phyloP scores from a whole-genome alignment of 2,888 invertebrate species.

The Drosophila fungiperda region DNA sequence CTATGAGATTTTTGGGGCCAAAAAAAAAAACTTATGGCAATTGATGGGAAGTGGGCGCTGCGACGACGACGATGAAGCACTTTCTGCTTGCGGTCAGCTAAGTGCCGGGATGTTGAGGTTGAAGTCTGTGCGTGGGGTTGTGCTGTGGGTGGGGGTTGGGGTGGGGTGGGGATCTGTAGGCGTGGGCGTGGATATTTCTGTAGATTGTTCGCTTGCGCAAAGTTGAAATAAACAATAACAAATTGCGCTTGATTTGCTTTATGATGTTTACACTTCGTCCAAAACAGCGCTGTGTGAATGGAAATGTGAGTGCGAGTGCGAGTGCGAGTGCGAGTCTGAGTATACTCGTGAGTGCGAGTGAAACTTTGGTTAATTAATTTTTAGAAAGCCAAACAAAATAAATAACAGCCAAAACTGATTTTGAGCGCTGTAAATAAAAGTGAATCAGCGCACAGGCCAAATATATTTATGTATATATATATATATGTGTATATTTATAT shows the following conservation, averaged over 20 bases:
- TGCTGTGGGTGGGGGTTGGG: not conserved
- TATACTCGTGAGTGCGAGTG: slow-evolving; percentile 28
- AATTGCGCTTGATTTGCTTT: slow-evolving; percentile 80
- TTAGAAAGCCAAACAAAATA: slow-evolving; percentile 66
- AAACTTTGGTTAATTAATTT: slow-evolving; percentile 72
- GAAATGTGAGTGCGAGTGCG: slow-evolving; percentile 12
- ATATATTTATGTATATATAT: not conserved
- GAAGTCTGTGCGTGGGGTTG: not conserved
- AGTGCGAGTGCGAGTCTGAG: slow-evolving; percentile 24
- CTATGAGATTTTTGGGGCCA: slow-evolving; percentile 53
- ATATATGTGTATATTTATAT: not conserved
- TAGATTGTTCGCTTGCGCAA: slow-evolving; percentile 64
- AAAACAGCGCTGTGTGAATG: slow-evolving; percentile 21
- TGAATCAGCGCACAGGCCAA: slow-evolving; percentile 8
- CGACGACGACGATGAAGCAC: slow-evolving; percentile 54
- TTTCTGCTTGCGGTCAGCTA: slow-evolving; percentile 49
- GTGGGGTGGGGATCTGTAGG: not conserved
- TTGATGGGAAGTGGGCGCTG: slow-evolving; percentile 66
- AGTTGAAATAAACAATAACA: slow-evolving; percentile 79
- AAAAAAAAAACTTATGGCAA: slow-evolving; percentile 70
- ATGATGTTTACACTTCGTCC: slow-evolving; percentile 71
- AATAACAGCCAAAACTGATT: slow-evolving; percentile 59
- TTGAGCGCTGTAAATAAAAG: slow-evolving; percentile 49
- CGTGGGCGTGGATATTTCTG: slow-evolving; percentile 2
- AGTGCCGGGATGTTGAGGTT: slow-evolving; percentile 1